Conservation (phyloP, 1,140 invertebrate genomes). For the Papilio polyxenes region DNA sequence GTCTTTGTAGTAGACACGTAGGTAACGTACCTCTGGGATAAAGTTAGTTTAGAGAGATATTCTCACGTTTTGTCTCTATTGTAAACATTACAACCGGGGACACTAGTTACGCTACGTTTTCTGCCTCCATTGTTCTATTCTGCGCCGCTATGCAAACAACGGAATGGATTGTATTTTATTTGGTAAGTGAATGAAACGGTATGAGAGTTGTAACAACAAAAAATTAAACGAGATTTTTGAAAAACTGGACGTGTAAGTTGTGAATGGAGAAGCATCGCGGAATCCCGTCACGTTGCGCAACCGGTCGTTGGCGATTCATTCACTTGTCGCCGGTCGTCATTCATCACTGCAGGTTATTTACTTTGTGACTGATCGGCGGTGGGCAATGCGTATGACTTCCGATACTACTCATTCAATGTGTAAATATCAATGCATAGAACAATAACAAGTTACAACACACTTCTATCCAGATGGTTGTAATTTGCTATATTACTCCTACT, state of each 20-base stretch:
- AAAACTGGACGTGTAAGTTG: conserved; percentile 43
- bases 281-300: conserved; percentile 63
- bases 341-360: conserved; percentile 45
- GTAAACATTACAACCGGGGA: conserved; percentile 69
- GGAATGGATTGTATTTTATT: conserved; percentile 50
- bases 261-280: conserved; percentile 59
- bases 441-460: not conserved
- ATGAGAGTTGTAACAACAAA: conserved; percentile 35
- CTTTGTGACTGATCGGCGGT: conserved; percentile 19
- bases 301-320: conserved; percentile 58
- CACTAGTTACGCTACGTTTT: conserved; percentile 73
- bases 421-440: not conserved
- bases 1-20: conserved; percentile 73
- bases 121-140: conserved; percentile 71
- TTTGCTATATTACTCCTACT: no score
- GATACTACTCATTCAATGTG: not conserved
- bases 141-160: conserved; percentile 73
- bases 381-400: not conserved
- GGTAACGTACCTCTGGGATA: conserved; percentile 59
- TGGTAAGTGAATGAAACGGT: conserved; percentile 55
- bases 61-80: conserved; percentile 76
- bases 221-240: conserved; percentile 45
- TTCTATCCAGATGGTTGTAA: not conserved
- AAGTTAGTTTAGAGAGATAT: conserved; percentile 71
- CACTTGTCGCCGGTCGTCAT: conserved; percentile 47